A percentile compares a stretch with the other conserved stretches of the same genome.
Conservation (phyloP, 2,888 invertebrate species). For the Hirtodrosophila duncani region DNA sequence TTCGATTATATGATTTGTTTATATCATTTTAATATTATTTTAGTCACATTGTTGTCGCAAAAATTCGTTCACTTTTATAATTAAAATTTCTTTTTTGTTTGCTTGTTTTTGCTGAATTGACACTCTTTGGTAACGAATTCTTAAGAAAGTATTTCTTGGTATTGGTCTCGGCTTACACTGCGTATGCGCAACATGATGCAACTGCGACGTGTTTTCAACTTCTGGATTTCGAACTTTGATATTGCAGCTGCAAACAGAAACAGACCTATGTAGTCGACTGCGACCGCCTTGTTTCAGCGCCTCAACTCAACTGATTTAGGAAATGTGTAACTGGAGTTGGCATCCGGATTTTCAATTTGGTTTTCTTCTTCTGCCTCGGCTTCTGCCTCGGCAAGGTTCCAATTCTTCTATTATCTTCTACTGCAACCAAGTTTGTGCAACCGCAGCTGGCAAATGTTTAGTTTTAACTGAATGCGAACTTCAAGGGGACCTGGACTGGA, state of each 20-base stretch:
- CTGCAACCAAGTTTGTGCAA: constrained; percentile 64
- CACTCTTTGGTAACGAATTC: constrained; percentile 28
- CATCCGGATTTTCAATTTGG: too few species aligned
- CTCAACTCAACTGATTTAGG: constrained; percentile 51
- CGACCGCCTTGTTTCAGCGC: constrained; percentile 55
- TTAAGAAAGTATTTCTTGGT: constrained; percentile 11
- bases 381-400: neutral
- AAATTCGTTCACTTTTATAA: neutral
- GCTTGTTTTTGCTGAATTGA: constrained; percentile 24
- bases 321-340: too few species aligned
- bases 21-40: constrained; percentile 22
- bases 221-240: too few species aligned
- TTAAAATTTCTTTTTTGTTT: neutral
- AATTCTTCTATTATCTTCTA: constrained; percentile 19
- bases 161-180: constrained; percentile 42
- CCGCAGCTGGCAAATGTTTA: constrained; percentile 76
- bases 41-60: neutral
- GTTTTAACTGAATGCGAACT: constrained; percentile 76
- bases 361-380: neutral
- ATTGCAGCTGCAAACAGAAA: too few species aligned
- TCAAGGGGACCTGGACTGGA: constrained; percentile 75
- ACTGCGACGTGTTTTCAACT: too few species aligned
- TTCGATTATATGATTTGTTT: constrained; percentile 3
- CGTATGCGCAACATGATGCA: constrained; percentile 55
- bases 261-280: too few species aligned